Evolutionary conservation across 2,113 vertebrate species (phyloP).

Genomic region (Carollia perspicillata): DNA sequence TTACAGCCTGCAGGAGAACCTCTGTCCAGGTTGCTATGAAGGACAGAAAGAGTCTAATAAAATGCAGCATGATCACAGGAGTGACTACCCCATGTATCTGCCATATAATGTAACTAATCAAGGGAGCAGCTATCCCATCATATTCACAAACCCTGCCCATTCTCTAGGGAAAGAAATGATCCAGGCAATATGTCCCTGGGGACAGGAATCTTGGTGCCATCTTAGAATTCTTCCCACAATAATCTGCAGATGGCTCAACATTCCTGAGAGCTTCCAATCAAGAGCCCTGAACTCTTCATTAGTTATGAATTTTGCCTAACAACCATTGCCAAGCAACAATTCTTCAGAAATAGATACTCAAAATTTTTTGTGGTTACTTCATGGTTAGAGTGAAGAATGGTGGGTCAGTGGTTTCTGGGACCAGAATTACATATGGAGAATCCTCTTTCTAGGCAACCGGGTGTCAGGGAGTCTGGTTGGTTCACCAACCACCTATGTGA

Average conservation of each 20-base stretch:
- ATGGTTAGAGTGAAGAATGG: slow-evolving; percentile 23
- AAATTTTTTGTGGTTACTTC: slow-evolving; percentile 74
- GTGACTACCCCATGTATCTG: accelerated
- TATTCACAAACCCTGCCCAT: neutral
- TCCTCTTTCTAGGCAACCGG: neutral
- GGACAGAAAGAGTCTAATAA: no score
- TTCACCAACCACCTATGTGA: neutral
- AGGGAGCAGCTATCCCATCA: accelerated
- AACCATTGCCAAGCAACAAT: slow-evolving; percentile 83
- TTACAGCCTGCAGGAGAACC: neutral
- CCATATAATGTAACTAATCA: accelerated
- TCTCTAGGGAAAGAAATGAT: neutral
- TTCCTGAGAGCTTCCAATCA: slow-evolving; percentile 49
- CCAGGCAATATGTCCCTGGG: accelerated
- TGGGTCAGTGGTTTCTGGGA: neutral
- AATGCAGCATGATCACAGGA: accelerated
- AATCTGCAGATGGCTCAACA: neutral
- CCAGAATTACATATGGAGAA: accelerated
- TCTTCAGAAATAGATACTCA: slow-evolving; percentile 80
- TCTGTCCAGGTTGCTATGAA: neutral
- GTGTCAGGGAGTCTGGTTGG: neutral
- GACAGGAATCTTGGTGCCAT: neutral
- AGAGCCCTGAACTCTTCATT: slow-evolving; percentile 78
- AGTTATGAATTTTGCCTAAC: slow-evolving; percentile 82
- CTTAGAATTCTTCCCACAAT: neutral